A percentile compares a stretch with the other conserved stretches of the same genome.
Conservation (phyloP, 1,140 invertebrate genomes). For the Ericerus pela region DNA sequence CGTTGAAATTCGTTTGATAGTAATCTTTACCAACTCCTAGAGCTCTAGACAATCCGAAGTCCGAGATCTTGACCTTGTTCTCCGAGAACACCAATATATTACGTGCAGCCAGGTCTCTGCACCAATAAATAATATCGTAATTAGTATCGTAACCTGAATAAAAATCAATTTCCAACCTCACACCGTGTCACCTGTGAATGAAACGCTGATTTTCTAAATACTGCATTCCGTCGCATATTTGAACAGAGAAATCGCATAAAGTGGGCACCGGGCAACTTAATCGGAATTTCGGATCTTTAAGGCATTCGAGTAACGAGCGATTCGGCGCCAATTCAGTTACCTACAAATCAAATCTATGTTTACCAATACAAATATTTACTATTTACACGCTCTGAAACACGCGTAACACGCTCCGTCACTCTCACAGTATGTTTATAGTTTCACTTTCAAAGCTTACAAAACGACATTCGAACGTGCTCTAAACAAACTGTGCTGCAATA, state of each 20-base stretch:
- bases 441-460: no score
- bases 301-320: constrained; percentile 83
- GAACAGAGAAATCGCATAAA: constrained; percentile 78
- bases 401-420: no score
- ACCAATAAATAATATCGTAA: constrained; percentile 25
- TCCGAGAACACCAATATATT: constrained; percentile 94
- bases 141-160: not conserved
- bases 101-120: constrained; percentile 77
- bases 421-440: no score
- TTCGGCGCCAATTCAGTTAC: constrained; percentile 90
- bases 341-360: constrained; percentile 30
- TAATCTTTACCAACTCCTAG: constrained; percentile 97
- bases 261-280: constrained; percentile 77
- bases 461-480: no score
- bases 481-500: no score
- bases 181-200: constrained; percentile 58
- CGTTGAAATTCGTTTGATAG: constrained; percentile 96
- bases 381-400: no score
- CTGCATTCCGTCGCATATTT: constrained; percentile 92
- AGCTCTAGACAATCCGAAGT: constrained; percentile 88
- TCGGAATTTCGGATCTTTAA: constrained; percentile 78
- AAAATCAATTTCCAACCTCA: not conserved
- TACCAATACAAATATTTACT: not conserved
- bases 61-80: constrained; percentile 94
- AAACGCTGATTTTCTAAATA: constrained; percentile 86